phyloP scores from a whole-genome alignment of 2,797 vertebrate species.

The Crenichthys baileyi region DNA sequence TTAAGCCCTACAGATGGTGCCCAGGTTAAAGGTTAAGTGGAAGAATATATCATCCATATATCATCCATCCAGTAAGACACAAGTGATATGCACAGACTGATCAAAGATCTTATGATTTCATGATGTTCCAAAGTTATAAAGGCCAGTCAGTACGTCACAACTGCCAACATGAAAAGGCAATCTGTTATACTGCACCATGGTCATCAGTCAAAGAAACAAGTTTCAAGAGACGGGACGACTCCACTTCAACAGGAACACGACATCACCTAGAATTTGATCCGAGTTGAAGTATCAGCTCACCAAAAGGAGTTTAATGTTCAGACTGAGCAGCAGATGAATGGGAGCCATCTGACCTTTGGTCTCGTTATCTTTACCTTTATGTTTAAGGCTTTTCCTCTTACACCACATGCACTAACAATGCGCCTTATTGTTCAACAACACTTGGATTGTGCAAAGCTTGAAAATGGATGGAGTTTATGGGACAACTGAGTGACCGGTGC shows the following conservation, averaged over 20 bases:
- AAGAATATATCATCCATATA: not conserved
- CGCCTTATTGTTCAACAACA: not conserved
- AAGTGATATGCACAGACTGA: not conserved
- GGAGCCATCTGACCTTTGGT: conserved; percentile 19
- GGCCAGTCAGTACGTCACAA: not conserved
- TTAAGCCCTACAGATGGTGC: not conserved
- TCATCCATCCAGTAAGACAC: not conserved
- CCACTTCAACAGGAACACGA: conserved; percentile 37
- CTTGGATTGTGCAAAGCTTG: not conserved
- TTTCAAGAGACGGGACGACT: conserved; percentile 43
- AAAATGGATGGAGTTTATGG: too few species aligned
- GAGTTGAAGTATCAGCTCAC: conserved; percentile 24
- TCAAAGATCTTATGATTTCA: not conserved
- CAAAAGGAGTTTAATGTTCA: conserved; percentile 19
- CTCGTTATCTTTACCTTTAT: conserved; percentile 18
- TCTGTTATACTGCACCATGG: conserved; percentile 21
- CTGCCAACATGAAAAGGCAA: conserved; percentile 10
- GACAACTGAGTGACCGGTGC: not conserved
- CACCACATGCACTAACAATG: not conserved
- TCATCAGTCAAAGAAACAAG: conserved; percentile 46
- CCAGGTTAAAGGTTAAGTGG: not conserved
- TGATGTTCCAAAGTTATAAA: not conserved
- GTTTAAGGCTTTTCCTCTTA: conserved; percentile 1
- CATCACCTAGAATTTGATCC: conserved; percentile 39
- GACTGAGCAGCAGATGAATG: conserved; percentile 18